Percentiles rank a stretch among this genome's conserved stretches.
These are phyloP conservation scores for Notamacropus eugenii DNA, from an alignment of 2,797 vertebrate genomes.

Conservation along the genomic window DNA sequence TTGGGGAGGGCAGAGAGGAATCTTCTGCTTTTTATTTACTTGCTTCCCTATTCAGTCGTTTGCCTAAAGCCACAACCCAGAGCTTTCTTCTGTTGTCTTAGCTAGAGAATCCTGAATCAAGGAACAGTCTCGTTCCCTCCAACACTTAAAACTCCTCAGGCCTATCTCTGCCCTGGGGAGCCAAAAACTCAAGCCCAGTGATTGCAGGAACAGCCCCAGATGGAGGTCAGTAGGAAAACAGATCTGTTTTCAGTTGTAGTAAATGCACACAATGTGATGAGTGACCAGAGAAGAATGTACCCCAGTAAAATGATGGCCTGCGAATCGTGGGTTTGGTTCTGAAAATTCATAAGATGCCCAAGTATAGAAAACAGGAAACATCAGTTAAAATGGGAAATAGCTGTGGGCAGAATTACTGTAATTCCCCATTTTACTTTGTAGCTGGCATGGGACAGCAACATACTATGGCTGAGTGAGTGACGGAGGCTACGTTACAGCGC, in stretches of 20 bases:
- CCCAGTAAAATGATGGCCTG: constrained; percentile 84
- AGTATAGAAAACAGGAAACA: constrained; percentile 76
- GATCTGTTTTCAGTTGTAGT: constrained; percentile 30
- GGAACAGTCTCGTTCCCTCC: background rate
- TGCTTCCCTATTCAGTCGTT: background rate
- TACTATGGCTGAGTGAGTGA: constrained; percentile 36
- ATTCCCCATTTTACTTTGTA: constrained; percentile 60
- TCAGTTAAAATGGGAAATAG: constrained; percentile 80
- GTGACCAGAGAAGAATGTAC: constrained; percentile 74
- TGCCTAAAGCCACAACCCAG: background rate
- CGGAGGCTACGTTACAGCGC: constrained; percentile 15
- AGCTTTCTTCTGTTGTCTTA: background rate
- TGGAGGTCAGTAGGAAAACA: constrained; percentile 60
- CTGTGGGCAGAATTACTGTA: constrained; percentile 75
- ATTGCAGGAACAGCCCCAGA: background rate
- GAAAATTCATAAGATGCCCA: constrained; percentile 84
- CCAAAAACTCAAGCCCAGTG: constrained; percentile 7
- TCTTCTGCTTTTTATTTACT: background rate
- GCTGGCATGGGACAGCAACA: constrained; percentile 43
- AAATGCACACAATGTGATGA: constrained; percentile 41
- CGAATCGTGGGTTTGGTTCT: constrained; percentile 84
- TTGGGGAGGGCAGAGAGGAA: background rate
- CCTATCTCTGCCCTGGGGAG: background rate
- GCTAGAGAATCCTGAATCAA: background rate
- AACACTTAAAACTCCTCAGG: background rate